Evolutionary conservation across 2,888 invertebrate species (phyloP).

Genomic region (Tipula confusa): DNA sequence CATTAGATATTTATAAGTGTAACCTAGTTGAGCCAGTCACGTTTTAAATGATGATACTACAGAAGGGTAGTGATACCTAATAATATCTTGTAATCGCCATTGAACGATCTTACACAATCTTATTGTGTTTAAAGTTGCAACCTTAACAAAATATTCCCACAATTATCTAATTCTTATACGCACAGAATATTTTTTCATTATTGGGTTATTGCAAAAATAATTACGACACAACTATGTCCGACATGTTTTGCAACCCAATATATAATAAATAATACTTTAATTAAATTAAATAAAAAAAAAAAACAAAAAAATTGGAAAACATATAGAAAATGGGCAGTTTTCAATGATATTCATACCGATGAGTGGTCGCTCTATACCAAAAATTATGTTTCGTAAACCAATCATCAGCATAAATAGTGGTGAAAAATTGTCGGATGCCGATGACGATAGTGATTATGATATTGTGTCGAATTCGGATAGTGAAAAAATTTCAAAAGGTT

Average conservation of each 20-base stretch:
- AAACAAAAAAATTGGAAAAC: not conserved
- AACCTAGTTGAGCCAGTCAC: too few relatives aligned
- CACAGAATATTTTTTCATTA: not conserved
- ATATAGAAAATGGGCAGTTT: not conserved
- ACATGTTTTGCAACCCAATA: not conserved
- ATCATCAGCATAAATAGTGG: slow-evolving; percentile 4
- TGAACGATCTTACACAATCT: not conserved
- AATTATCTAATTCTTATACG: not conserved
- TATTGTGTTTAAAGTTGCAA: not conserved
- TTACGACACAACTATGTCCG: not conserved
- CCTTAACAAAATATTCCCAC: not conserved
- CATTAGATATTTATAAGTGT: too few relatives aligned
- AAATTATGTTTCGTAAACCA: not conserved
- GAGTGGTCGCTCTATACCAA: not conserved
- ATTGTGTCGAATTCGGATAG: not conserved
- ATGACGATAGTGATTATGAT: not conserved
- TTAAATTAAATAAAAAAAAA: not conserved
- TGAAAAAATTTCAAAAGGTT: not conserved
- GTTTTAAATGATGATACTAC: too few relatives aligned
- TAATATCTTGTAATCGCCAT: not conserved
- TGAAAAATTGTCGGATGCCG: not conserved
- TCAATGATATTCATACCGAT: not conserved
- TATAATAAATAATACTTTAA: not conserved
- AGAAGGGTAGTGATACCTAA: not conserved
- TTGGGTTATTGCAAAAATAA: not conserved